A percentile compares a stretch with the other conserved stretches of the same genome.
Evolutionary conservation across 2,797 vertebrate species (phyloP).

Genomic region (Tapera naevia): DNA sequence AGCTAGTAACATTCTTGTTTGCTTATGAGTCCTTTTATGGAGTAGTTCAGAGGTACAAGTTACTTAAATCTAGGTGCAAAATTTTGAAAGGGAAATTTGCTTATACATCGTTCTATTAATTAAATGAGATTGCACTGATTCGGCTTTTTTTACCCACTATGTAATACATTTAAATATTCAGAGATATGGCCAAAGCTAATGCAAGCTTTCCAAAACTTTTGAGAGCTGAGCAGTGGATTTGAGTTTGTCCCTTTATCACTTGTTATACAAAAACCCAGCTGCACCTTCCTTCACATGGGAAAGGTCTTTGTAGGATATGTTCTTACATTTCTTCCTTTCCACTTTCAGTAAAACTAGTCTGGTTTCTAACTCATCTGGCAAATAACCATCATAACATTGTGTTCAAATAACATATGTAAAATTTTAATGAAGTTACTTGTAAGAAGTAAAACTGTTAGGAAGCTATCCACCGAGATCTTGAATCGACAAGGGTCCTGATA

Average conservation of each 20-base stretch:
- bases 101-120: not conserved
- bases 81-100: not conserved
- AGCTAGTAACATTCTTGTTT: not conserved
- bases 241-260: not conserved
- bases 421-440: conserved; percentile 26
- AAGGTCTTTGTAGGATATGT: not conserved
- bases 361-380: not conserved
- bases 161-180: not conserved
- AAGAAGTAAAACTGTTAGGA: not conserved
- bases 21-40: not conserved
- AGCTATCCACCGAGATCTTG: not conserved
- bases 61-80: not conserved
- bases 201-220: not conserved
- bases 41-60: not conserved
- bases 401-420: not conserved
- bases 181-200: not conserved
- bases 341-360: not conserved
- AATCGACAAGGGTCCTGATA: not conserved
- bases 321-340: not conserved
- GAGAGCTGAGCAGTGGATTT: not conserved
- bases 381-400: not conserved
- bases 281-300: not conserved
- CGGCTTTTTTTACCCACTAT: too few species aligned
- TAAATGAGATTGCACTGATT: not conserved
- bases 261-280: not conserved